Evolutionary conservation across 2,888 invertebrate species (phyloP).

Genomic region (Pristionchus exspectatus): DNA sequence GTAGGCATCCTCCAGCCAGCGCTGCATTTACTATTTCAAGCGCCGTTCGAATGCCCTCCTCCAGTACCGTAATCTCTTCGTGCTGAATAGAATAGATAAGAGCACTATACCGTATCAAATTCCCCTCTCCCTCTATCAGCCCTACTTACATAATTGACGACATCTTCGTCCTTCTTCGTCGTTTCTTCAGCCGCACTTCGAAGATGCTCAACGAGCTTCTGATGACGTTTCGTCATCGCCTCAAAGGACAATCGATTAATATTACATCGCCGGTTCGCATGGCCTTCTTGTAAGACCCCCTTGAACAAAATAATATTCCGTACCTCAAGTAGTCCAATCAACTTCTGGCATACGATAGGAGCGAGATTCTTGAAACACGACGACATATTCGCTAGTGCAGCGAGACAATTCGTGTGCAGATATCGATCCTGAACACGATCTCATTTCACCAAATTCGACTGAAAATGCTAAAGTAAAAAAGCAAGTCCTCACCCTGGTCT

Average conservation of each 20-base stretch:
- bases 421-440: constrained; percentile 82
- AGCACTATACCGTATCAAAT: not conserved
- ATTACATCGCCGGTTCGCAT: not conserved
- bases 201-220: constrained; percentile 76
- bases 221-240: constrained; percentile 84
- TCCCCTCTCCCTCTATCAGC: not conserved
- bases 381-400: constrained; percentile 98
- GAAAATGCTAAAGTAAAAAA: not conserved
- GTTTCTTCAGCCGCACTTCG: constrained; percentile 62
- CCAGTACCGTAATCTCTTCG: constrained; percentile 92
- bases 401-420: constrained; percentile 97
- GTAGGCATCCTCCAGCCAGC: constrained; percentile 81
- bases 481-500: constrained; percentile 86
- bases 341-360: constrained; percentile 94
- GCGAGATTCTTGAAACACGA: constrained; percentile 91
- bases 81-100: constrained; percentile 82
- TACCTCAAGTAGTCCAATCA: constrained; percentile 83
- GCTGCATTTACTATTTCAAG: constrained; percentile 97
- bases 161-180: constrained; percentile 57
- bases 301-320: not conserved
- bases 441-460: no score
- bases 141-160: constrained; percentile 53
- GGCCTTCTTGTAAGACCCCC: not conserved
- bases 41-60: constrained; percentile 96
- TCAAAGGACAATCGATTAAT: constrained; percentile 55